Percentiles rank a stretch among this genome's conserved stretches.
Evolutionary conservation across 2,888 invertebrate species (phyloP).

Genomic region (Tenthredo livida): DNA sequence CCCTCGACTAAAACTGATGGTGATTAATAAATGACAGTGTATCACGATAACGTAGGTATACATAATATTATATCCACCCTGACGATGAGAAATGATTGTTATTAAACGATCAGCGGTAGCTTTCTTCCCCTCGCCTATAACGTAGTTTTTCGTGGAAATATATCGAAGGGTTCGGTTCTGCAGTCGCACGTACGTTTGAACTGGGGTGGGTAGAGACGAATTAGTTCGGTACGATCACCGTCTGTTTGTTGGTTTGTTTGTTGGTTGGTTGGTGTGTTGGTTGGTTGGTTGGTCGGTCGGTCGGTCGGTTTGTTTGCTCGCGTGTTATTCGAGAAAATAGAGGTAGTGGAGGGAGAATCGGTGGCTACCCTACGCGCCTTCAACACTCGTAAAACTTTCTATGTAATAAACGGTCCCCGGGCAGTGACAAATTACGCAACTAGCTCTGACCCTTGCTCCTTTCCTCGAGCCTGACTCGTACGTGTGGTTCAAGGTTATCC

Average conservation of each 20-base stretch:
- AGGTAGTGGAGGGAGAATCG: background rate
- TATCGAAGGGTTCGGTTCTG: slow-evolving; percentile 28
- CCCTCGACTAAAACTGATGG: background rate
- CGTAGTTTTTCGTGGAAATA: slow-evolving; percentile 8
- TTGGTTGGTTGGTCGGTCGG: slow-evolving; percentile 30
- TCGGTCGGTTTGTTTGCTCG: background rate
- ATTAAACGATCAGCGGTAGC: background rate
- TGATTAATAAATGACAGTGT: background rate
- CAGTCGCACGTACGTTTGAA: background rate
- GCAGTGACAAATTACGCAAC: slow-evolving; percentile 50
- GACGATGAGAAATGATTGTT: slow-evolving; percentile 30
- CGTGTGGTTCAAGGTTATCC: slow-evolving; percentile 52
- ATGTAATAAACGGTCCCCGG: slow-evolving; percentile 46
- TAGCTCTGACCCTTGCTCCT: slow-evolving; percentile 51
- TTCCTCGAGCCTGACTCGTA: slow-evolving; percentile 41
- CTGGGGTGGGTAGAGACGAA: slow-evolving; percentile 12
- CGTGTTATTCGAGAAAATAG: slow-evolving; percentile 48
- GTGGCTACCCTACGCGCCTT: slow-evolving; percentile 23
- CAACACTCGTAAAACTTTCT: slow-evolving; percentile 44
- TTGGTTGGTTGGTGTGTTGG: too few relatives aligned
- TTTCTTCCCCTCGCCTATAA: background rate
- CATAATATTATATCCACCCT: background rate
- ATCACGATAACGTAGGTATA: background rate
- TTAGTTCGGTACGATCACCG: slow-evolving; percentile 40
- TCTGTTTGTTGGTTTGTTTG: slow-evolving; percentile 35